A percentile compares a stretch with the other conserved stretches of the same genome.
Conservation (phyloP, 2,797 vertebrate species). For the Phaenicophaeus curvirostris region DNA sequence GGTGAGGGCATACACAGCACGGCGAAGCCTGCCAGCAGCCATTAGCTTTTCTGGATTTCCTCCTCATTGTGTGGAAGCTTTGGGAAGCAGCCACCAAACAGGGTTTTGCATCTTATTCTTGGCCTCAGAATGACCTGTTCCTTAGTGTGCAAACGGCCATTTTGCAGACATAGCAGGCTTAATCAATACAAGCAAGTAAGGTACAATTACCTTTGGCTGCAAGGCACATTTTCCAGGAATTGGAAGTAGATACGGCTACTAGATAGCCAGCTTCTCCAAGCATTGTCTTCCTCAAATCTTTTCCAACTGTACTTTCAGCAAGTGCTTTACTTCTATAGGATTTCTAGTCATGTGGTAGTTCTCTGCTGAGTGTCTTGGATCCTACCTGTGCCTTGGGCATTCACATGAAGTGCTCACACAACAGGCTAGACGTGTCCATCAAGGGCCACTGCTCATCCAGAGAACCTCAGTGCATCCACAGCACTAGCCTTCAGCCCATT, state of each 20-base stretch:
- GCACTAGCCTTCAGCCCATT: not conserved
- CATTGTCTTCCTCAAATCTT: not conserved
- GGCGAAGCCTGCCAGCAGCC: not conserved
- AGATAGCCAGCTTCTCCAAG: not conserved
- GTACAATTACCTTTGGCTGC: not conserved
- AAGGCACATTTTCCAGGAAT: not conserved
- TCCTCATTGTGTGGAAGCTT: not conserved
- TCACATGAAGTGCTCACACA: not conserved
- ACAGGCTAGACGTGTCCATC: not conserved
- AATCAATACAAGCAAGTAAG: not conserved
- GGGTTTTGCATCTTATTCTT: not conserved
- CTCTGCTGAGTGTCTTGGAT: not conserved
- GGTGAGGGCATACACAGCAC: not conserved
- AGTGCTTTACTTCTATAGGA: not conserved
- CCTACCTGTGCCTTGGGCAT: not conserved
- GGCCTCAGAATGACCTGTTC: not conserved
- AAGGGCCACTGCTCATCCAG: not conserved
- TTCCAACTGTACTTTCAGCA: not conserved
- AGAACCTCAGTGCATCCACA: not conserved
- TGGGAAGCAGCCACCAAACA: not conserved
- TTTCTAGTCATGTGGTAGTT: not conserved
- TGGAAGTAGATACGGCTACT: not conserved
- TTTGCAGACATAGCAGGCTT: not conserved
- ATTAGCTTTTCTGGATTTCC: not conserved
- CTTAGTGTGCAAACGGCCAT: not conserved